Evolutionary conservation across 1,140 invertebrate species (phyloP).

Genomic region (Helicoverpa zea): DNA sequence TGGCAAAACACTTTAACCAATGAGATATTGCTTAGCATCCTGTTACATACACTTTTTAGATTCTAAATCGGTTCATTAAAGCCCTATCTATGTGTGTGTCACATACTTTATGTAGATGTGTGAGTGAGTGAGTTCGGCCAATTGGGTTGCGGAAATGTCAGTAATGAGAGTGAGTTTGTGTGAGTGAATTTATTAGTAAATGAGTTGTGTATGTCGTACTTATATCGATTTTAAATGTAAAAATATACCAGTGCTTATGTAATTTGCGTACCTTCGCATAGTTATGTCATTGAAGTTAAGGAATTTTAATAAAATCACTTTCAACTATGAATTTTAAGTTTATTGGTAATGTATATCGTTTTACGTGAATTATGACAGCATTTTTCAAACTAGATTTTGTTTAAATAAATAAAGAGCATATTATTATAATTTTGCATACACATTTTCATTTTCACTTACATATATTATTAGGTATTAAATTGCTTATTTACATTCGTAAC

Average conservation of each 20-base stretch:
- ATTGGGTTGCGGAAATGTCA: conserved; percentile 4
- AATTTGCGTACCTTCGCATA: neutral
- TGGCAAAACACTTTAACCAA: conserved; percentile 43
- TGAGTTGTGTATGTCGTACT: neutral
- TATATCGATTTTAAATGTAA: neutral
- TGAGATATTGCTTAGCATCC: conserved; percentile 39
- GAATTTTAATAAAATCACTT: conserved; percentile 29
- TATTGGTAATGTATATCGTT: neutral
- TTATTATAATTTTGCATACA: too few species aligned
- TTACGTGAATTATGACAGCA: neutral
- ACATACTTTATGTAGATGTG: conserved; percentile 9
- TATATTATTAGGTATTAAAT: too few species aligned
- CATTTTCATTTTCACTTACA: too few species aligned
- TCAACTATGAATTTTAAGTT: neutral
- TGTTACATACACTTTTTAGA: conserved; percentile 44
- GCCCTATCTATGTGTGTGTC: neutral
- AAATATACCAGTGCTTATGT: conserved; percentile 1
- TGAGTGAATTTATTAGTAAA: neutral
- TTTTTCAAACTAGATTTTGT: neutral
- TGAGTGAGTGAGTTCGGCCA: neutral
- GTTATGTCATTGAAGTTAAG: neutral
- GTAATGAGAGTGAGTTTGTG: neutral
- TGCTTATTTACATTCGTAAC: too few species aligned
- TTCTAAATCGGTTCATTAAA: conserved; percentile 55
- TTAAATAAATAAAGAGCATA: too few species aligned